Evolutionary conservation across 2,113 vertebrate genomes (phyloP), one percentile per base, ranked within the genome.

Genomic region (Engystomops pustulosus): DNA sequence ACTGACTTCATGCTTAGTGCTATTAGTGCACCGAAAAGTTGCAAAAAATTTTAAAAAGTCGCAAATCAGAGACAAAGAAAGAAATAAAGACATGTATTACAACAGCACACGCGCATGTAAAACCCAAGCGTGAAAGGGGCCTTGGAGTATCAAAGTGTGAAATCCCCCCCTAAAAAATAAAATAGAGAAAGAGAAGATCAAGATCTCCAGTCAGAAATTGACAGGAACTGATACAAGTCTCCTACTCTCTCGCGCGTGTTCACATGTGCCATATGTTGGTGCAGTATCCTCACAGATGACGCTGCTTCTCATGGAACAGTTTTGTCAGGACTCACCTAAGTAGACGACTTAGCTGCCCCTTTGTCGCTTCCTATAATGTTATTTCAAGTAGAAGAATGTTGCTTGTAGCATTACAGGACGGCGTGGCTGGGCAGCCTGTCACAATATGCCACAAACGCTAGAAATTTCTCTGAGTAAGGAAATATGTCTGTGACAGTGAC

Each of bases 401-500:
- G 81, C 70, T 47, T 49, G 38, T 62, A 30, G 81, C 69, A 8
- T 41, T 47, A 74, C 10, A 45, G 65, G 18, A 83, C 32, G 53
- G 60, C 41, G 62, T 12, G 12, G 32, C 30, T 30, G 41, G 23
- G 27, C 51, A 81, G 36, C 7, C 80, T 32, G 70, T 74, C 36
- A 60, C 79, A 70, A 49, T 34, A 80, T 76, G 72, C 68, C 68
- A 72, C 49, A 41, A 71, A 82, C 9, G n/a, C 51, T 74, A 30
- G 38, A 23, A 41, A 74, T 45, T 44, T 81, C 18, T 62, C 60
- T 44, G 38, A 62, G 53, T 58, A 74, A 25, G 67, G 32, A 81
- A 83, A 83, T 83, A 32, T 62, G 81, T 47, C 81, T 62, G 17
- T 83, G 81, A 62, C 81, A 65, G 70, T 75, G 53, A 83, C 81